A percentile compares a stretch with the other conserved stretches of the same genome.
These are phyloP conservation scores for Artibeus lituratus DNA, from an alignment of 2,797 vertebrate genomes.

Conservation along the genomic window DNA sequence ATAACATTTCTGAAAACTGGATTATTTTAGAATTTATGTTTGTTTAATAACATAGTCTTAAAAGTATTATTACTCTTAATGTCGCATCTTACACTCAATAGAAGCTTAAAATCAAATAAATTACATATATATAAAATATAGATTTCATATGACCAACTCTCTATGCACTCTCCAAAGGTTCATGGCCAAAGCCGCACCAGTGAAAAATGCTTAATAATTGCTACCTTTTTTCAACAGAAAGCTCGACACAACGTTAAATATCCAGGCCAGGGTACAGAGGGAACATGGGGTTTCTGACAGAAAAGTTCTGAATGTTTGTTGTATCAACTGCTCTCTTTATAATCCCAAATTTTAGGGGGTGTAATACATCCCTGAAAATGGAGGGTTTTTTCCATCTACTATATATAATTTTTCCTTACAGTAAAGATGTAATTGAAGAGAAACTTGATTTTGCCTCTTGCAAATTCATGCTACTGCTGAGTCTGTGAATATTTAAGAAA, in stretches of 20 bases:
- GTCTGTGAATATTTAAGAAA: constrained; percentile 11
- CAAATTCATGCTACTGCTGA: not conserved
- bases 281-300: not conserved
- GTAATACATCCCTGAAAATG: not conserved
- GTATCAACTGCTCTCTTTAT: not conserved
- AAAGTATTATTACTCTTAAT: not conserved
- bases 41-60: not conserved
- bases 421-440: not conserved
- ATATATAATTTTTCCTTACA: not conserved
- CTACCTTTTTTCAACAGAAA: not conserved
- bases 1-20: not conserved
- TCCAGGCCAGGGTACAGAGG: not conserved
- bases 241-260: constrained; percentile 14
- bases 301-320: not conserved
- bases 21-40: not conserved
- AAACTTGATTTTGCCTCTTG: not conserved
- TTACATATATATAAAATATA: not conserved
- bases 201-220: not conserved
- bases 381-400: not conserved
- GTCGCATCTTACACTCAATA: not conserved
- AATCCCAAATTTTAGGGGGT: not conserved
- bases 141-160: not conserved
- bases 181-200: not conserved
- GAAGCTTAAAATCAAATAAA: not conserved
- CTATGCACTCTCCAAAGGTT: not conserved